Evolutionary conservation across 2,797 vertebrate species (phyloP).

Genomic region (Loris lydekkerianus): DNA sequence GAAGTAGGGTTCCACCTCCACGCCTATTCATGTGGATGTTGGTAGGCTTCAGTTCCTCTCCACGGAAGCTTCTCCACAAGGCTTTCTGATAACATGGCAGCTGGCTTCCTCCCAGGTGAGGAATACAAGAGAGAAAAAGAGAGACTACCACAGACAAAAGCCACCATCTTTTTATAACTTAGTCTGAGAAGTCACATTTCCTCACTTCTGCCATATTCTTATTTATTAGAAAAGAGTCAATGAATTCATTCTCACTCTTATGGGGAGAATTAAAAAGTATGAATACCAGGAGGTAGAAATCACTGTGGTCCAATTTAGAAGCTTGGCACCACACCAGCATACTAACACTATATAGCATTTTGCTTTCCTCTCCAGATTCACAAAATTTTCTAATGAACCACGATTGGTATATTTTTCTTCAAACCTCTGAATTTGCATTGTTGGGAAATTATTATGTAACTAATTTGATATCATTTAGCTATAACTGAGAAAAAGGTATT

Average conservation of each 20-base stretch:
- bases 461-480: conserved; percentile 48
- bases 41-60: neutral
- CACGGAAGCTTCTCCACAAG: neutral
- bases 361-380: conserved; percentile 24
- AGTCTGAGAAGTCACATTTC: neutral
- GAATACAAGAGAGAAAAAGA: neutral
- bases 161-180: conserved; percentile 5
- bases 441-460: neutral
- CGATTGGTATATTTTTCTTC: neutral
- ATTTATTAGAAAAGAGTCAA: neutral
- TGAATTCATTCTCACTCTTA: neutral
- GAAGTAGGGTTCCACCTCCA: neutral
- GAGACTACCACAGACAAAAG: neutral
- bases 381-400: conserved; percentile 30
- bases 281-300: neutral
- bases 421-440: neutral
- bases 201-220: conserved; percentile 21
- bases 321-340: neutral
- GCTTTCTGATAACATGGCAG: neutral
- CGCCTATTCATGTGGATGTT: neutral
- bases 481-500: neutral
- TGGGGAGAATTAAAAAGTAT: neutral
- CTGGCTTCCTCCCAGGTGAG: neutral
- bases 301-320: neutral
- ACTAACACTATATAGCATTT: neutral